Conservation (phyloP, 2,113 vertebrate species). For the Montifringilla adamsi region DNA sequence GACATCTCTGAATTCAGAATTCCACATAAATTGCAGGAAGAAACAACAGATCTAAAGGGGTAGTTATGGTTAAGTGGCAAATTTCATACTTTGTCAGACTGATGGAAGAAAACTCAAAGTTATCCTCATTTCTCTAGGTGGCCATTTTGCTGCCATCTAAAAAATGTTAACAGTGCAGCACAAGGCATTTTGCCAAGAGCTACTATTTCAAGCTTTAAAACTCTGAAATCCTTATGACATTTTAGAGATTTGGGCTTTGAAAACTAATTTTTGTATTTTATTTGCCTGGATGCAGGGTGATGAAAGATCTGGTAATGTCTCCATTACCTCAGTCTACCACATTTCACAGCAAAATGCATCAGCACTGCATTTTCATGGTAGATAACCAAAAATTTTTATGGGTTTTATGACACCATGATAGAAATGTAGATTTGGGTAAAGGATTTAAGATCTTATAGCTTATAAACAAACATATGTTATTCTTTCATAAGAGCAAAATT, state of each 20-base stretch:
- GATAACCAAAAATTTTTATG: slow-evolving; percentile 38
- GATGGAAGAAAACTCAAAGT: slow-evolving; percentile 72
- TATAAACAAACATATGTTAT: not conserved
- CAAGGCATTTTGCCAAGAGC: slow-evolving; percentile 27
- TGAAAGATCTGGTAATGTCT: slow-evolving; percentile 47
- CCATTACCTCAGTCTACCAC: slow-evolving; percentile 23
- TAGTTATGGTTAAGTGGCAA: slow-evolving; percentile 57
- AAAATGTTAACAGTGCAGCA: slow-evolving; percentile 45
- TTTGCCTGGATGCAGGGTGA: slow-evolving; percentile 33
- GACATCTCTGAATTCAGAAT: slow-evolving; percentile 38
- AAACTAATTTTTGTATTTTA: slow-evolving; percentile 47
- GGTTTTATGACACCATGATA: slow-evolving; percentile 46
- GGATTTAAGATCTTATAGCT: slow-evolving; percentile 49
- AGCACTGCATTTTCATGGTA: slow-evolving; percentile 55
- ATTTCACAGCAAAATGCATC: slow-evolving; percentile 65
- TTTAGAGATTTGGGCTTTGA: slow-evolving; percentile 30
- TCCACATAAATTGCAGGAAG: slow-evolving; percentile 47
- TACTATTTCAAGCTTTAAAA: slow-evolving; percentile 66
- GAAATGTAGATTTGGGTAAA: slow-evolving; percentile 43
- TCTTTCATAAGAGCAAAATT: slow-evolving; percentile 51
- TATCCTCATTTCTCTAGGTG: slow-evolving; percentile 58
- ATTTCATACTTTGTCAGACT: slow-evolving; percentile 73
- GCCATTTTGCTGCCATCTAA: slow-evolving; percentile 62
- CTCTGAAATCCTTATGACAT: slow-evolving; percentile 34
- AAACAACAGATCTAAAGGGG: slow-evolving; percentile 61